A percentile compares a stretch with the other conserved stretches of the same genome.
Evolutionary conservation across 2,888 invertebrate species (phyloP).

Genomic region (Sarcophaga carnaria): DNA sequence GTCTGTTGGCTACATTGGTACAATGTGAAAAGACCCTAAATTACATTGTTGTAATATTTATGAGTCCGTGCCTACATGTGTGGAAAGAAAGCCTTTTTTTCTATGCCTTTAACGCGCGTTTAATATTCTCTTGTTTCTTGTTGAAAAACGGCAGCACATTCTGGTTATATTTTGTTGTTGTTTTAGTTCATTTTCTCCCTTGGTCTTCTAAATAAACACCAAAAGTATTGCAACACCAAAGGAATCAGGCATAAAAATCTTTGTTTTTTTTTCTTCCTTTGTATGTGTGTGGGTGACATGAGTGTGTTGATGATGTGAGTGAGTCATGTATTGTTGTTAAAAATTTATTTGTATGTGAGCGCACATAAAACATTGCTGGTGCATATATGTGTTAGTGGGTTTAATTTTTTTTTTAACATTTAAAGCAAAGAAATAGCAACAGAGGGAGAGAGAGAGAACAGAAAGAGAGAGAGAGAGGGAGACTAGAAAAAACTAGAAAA

Average conservation of each 20-base stretch:
- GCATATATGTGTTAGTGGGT: slow-evolving; percentile 62
- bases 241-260: slow-evolving; percentile 20
- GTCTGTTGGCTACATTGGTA: too few relatives aligned
- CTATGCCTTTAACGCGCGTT: slow-evolving; percentile 38
- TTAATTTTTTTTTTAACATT: slow-evolving; percentile 45
- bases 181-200: slow-evolving; percentile 9
- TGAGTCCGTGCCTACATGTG: too few relatives aligned
- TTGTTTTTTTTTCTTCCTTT: neutral
- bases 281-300: neutral
- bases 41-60: too few relatives aligned
- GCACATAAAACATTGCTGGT: neutral
- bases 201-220: neutral
- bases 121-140: neutral
- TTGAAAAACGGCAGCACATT: neutral
- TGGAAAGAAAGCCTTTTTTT: slow-evolving; percentile 15
- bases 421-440: neutral
- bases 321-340: slow-evolving; percentile 37
- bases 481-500: slow-evolving; percentile 32
- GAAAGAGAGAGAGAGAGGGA: neutral
- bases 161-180: slow-evolving; percentile 20
- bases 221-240: slow-evolving; percentile 13
- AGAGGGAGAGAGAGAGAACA: neutral
- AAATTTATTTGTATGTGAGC: slow-evolving; percentile 3
- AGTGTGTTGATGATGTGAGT: slow-evolving; percentile 47
- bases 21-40: slow-evolving; percentile 19